These are phyloP conservation scores for Cairina moschata DNA, from an alignment of 2,113 vertebrate genomes.

Conservation along the genomic window DNA sequence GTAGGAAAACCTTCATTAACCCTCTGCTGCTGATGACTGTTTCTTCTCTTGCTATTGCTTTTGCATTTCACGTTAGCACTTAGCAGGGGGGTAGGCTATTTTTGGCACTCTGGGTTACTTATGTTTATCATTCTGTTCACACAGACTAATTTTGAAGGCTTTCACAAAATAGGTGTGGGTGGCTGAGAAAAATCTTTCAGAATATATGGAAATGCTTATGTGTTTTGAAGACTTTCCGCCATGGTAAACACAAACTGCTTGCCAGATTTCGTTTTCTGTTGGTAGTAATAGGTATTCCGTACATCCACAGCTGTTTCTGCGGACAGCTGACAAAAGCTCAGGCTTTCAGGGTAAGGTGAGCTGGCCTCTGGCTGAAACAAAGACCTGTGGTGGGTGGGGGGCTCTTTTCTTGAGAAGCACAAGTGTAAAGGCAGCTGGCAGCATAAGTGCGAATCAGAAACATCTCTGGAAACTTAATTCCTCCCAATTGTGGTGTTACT, in stretches of 20 bases:
- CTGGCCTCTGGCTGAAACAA: conserved; percentile 66
- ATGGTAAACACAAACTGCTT: conserved; percentile 37
- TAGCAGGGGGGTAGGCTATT: background rate
- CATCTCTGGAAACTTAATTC: conserved; percentile 37
- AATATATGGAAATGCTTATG: conserved; percentile 10
- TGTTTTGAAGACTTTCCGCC: conserved; percentile 32
- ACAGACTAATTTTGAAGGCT: conserved; percentile 16
- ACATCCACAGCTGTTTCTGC: conserved; percentile 73
- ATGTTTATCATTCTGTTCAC: background rate
- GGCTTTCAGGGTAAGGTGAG: conserved; percentile 76
- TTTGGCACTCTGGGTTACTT: conserved; percentile 5
- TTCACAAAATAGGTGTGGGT: background rate
- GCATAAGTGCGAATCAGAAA: conserved; percentile 36
- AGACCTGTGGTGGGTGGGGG: conserved; percentile 24
- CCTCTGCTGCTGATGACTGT: background rate
- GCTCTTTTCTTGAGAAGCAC: conserved; percentile 3
- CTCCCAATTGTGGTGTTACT: background rate
- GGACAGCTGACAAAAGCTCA: conserved; percentile 82
- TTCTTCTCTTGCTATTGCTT: background rate
- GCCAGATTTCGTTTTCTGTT: conserved; percentile 36
- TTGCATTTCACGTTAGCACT: background rate
- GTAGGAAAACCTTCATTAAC: conserved; percentile 9
- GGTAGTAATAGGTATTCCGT: conserved; percentile 63
- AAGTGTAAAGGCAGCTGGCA: conserved; percentile 79
- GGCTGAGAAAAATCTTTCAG: background rate